Base-by-base conservation (phyloP, 2,888 invertebrate species). In the Drosophila demipolita region DNA sequence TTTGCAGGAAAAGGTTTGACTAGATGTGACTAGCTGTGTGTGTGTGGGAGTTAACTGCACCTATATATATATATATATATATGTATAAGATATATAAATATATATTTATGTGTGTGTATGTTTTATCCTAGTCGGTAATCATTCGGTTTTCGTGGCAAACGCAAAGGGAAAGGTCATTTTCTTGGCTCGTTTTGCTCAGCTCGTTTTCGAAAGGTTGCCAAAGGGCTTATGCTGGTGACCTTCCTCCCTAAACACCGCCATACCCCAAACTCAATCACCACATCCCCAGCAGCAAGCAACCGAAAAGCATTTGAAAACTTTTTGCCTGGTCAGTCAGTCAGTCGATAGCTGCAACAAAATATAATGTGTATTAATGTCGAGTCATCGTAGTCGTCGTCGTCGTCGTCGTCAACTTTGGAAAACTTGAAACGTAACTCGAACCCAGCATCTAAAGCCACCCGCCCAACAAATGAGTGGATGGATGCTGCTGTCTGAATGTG, bases 1-100 rank as follows among this genome's bases (percentile, higher is more conserved):
- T 83, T 78, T 78, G 82, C 82, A 89, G 87, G 78, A 89, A 86
- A 87, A 87, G 89, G 88, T 87, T 88, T 82, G 89, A 89, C 87
- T 87, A 89, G 89, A 87, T 89, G 87, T 87, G 86, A 75, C 83
- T 69, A 73, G 72, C 80, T 64, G 63, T 55, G 40, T 63, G 64
- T 48, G 32, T 53, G 55, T 52, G 45, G 32, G 36, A 40, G 48
- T 36, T 20, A 35, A 32, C 57, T 64, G 26, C 42, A 45, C 45
- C 45, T 45, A 23, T 45, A 15, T 15, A 23, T 45, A 15, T 15
- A 23, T 38, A 2, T 38, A 36, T 36, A 36, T 36, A 36, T 35
- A 45, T 62, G 29, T 48, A 50, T 52, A 33, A 20, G 38, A 33
- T 54, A 11, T 33, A 48, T 42, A 2, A 54, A 12, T 62, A 26